Evolutionary conservation across 2,888 invertebrate species (phyloP).

Genomic region (Thera obeliscata): DNA sequence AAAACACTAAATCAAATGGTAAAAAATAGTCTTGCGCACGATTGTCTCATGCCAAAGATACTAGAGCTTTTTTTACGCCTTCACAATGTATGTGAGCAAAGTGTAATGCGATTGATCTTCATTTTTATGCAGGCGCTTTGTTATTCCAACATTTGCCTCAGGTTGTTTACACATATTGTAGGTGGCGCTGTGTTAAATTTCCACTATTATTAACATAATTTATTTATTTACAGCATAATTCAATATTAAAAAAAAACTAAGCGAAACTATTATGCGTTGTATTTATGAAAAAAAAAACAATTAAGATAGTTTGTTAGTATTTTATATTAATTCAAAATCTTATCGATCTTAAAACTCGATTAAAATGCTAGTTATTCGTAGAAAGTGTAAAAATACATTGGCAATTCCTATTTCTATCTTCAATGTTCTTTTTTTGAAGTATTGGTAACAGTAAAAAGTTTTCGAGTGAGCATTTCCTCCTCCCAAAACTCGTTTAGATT

Average conservation of each 20-base stretch:
- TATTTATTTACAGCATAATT: too few species aligned
- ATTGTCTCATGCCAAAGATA: neutral
- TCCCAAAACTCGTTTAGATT: constrained; percentile 74
- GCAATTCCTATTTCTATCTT: too few species aligned
- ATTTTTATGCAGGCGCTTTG: constrained; percentile 27
- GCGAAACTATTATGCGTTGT: too few species aligned
- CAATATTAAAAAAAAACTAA: too few species aligned
- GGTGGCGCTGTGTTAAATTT: neutral
- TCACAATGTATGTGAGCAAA: constrained; percentile 19
- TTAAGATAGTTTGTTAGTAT: too few species aligned
- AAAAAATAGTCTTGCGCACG: neutral
- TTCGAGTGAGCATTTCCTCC: constrained; percentile 72
- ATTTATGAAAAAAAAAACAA: too few species aligned
- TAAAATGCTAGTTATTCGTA: too few species aligned
- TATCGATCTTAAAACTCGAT: too few species aligned
- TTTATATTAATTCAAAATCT: too few species aligned
- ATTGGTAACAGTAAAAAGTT: constrained; percentile 70
- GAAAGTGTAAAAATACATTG: too few species aligned
- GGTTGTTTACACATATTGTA: neutral
- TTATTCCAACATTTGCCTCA: neutral
- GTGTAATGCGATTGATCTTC: constrained; percentile 20
- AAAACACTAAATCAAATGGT: too few species aligned
- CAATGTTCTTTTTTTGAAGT: neutral
- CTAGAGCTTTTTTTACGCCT: constrained; percentile 9
- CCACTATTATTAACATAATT: too few species aligned